Conservation (phyloP, 2,888 invertebrate genomes). For the Marasmarcha lunaedactyla region DNA sequence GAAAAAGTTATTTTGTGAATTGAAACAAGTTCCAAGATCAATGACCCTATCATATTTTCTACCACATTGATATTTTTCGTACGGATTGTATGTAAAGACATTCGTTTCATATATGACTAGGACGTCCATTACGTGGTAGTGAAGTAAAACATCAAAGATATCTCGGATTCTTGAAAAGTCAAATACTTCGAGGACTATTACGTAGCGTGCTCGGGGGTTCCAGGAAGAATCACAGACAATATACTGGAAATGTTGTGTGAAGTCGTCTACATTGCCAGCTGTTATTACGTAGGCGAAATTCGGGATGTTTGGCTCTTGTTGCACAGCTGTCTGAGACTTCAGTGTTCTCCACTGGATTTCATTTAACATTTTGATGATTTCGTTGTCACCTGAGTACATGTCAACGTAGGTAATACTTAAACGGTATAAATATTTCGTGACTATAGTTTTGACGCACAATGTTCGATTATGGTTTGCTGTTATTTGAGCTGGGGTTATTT, state of each 20-base stretch:
- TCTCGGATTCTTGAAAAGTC: conserved; percentile 13
- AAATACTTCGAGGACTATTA: conserved; percentile 24
- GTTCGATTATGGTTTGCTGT: too few species aligned
- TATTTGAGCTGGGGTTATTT: too few species aligned
- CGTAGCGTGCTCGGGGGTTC: conserved; percentile 29
- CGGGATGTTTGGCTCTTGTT: conserved; percentile 4
- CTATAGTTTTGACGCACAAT: too few species aligned
- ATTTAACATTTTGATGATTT: conserved; percentile 10
- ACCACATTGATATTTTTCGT: conserved; percentile 39
- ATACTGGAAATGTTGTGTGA: conserved; percentile 16
- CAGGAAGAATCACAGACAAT: conserved; percentile 24
- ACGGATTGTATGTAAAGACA: conserved; percentile 39
- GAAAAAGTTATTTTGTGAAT: conserved; percentile 19
- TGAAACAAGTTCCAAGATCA: conserved; percentile 27
- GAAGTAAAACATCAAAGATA: conserved; percentile 30
- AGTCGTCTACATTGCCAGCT: conserved; percentile 13
- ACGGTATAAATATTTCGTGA: too few species aligned
- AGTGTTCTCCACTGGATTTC: not conserved
- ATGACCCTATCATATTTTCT: conserved; percentile 28
- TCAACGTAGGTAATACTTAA: conserved; percentile 13
- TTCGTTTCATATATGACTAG: conserved; percentile 22
- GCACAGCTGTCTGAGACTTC: not conserved
- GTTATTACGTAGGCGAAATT: conserved; percentile 24
- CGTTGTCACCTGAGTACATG: conserved; percentile 7
- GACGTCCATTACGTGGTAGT: conserved; percentile 23